Base-by-base conservation (phyloP, 2,888 invertebrate species). In the Zelleria hepariella region DNA sequence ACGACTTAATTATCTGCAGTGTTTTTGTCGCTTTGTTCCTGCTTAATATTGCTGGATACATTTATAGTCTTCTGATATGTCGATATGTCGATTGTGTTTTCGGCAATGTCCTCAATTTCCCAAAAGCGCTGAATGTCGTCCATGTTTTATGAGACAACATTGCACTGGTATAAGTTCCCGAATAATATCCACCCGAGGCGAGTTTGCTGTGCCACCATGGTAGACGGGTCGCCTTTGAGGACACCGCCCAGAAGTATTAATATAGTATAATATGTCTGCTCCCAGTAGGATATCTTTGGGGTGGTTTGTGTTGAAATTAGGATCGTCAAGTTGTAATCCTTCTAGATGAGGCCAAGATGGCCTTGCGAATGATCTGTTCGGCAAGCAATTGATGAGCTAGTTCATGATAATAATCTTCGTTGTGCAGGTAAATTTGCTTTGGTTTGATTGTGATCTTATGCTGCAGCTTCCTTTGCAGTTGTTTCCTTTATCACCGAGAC, bases 161-260 rank as follows among this genome's bases (percentile, higher is more conserved):
- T 60, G 51, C 62, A 62, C 8, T 62, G 57, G 7, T 57, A 51
- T 20, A 52, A 42, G 27, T 61, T 60, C 3, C 65, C 65, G 25
- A 61, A 61, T 32, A 65, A 58, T 25, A 65, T 61, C 64, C 65
- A 67, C 5, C 66, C 65, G 18, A 66, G 55, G 10, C 58, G 62
- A 7, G 67, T 66, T 58, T 67, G 65, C 57, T 67, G 66, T 8
- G 63, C 63, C 4, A 57, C 8, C 5, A 42, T 5, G 59, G 60
- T 5, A 62, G 63, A 42, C 58, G 53, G 2, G 57, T 47, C 5
- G 20, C 26, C 8, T 26, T 10, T 62, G 8, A 59, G 61, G 26
- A 64, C 58, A n/a, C 64, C 64, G 23, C 25, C 24, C n/a, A 62
- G 8, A 2, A 63, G 58, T 1, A 57, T 57, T 42, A n/a, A n/a